Base-by-base conservation (phyloP, 2,797 vertebrate genomes). In the Distichodus sexfasciatus region DNA sequence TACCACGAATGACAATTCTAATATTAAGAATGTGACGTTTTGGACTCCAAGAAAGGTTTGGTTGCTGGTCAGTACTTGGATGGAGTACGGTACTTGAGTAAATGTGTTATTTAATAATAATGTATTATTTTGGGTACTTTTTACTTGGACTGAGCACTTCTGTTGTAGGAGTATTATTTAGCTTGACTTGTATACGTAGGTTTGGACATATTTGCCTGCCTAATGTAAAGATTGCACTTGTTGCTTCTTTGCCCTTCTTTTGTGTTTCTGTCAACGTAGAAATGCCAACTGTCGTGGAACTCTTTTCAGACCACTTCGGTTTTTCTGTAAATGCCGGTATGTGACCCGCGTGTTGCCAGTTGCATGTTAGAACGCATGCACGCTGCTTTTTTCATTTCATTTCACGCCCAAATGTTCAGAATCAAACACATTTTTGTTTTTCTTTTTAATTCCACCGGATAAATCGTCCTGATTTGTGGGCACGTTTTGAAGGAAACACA, bases 341-440 rank as follows among this genome's bases (percentile, higher is more conserved):
- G 80, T 82, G 66, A 69, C 73, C 68, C 64, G 81, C 54, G 70
- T 60, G 51, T 14, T 62, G 35, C 33, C 47, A 26, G 35, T 65
- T 83, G 88, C 90, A 90, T 88, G 88, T 82, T 64, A 19, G 38
- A 40, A 74, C 69, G 88, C 87, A 88, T 87, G 87, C 80, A 71
- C 80, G 81, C 83, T 79, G 81, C 79, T 82, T 78, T 80, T 74
- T n/a, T 14, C 29, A 15, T 70, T 36, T 40, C 63, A 66, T 75
- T 76, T 71, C 28, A 1, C 60, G 50, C 43, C 24, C 58, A 43
- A n/a, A n/a, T n/a, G n/a, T 41, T 33, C 59, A 69, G 63, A 77
- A n/a, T 63, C 63, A 67, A 76, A 38, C 54, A 40, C 33, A 4
- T 40, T 11, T 24, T 40, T 12, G 4, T 35, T 57, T 23, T 2